Evolutionary conservation across 2,113 vertebrate genomes (phyloP), one percentile per base, ranked within the genome.

Genomic region (Peromyscus californicus): DNA sequence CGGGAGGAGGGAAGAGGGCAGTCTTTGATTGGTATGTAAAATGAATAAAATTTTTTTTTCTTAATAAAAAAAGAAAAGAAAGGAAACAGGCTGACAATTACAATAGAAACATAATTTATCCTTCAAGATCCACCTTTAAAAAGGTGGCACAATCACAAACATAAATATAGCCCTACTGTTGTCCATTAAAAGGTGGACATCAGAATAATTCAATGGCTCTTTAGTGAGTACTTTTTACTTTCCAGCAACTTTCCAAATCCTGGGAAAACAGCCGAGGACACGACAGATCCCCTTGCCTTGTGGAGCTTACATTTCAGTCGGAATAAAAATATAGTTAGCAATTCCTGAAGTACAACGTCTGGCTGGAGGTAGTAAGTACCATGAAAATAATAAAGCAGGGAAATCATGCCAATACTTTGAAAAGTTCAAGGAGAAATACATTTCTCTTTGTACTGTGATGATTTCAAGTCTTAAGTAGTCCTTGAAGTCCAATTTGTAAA

Each of bases 351-450:
- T 51, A 84, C 0, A 75, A 21, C 59, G 39, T 51, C 39, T 72
- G 39, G 80, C 7, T 31, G 12, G n/a, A 95, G 33, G 10, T 79
- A 80, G 3, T 84, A 92, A 83, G 11, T 82, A 13, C 26, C 7
- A 80, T 17, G 51, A 94, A 96, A 95, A 88, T 61, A 80, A 63
- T 78, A 93, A 95, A 85, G 11, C 42, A 89, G 2, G n/a, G 54
- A 89, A 91, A 76, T 78, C 33, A 74, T 65, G 59, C 8, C 12
- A 48, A 83, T 67, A 88, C 67, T 92, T 93, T 91, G 31, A 48
- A 70, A 92, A 96, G 61, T 87, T 78, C n/a, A 92, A 74, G 39
- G 59, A 93, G 39, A 85, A 91, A 93, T 57, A 51, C 7, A 59
- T 92, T 94, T 95, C 17, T 24, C 54, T 90, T 91, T 45, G 69